Conservation (phyloP, 64 coral and sea anemone species). For the Dendrophyllia cribrosa region DNA sequence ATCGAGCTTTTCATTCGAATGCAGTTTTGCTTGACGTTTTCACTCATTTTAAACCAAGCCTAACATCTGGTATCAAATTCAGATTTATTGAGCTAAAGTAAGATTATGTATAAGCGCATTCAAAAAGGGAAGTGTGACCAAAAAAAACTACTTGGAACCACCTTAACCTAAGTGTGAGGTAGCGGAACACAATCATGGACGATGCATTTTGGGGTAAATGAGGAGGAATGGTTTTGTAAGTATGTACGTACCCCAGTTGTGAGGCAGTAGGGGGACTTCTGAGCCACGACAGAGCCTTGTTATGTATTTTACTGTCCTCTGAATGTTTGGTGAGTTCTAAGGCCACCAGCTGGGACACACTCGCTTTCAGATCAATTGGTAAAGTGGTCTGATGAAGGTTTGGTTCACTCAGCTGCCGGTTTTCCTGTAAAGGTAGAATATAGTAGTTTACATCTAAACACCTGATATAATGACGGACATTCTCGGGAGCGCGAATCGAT, state of each 20-base stretch:
- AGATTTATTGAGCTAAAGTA: too few species aligned
- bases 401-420: conserved; percentile 87
- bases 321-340: conserved; percentile 89
- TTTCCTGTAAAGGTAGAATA: conserved; percentile 59
- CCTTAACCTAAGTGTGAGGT: too few species aligned
- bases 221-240: neutral
- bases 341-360: conserved; percentile 84
- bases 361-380: conserved; percentile 93
- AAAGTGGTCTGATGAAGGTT: conserved; percentile 89
- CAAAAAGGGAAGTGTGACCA: too few species aligned
- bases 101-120: too few species aligned
- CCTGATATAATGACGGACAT: too few species aligned
- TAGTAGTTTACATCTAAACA: neutral
- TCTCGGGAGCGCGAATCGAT: too few species aligned
- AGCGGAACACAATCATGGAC: too few species aligned
- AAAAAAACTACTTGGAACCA: too few species aligned
- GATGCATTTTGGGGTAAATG: neutral
- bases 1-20: too few species aligned
- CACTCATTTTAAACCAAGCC: too few species aligned
- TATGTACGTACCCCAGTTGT: conserved; percentile 88
- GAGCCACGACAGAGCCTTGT: conserved; percentile 87
- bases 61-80: too few species aligned
- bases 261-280: conserved; percentile 84
- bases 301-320: conserved; percentile 92
- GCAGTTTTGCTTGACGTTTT: too few species aligned